Base-by-base conservation (phyloP, 2,113 vertebrate genomes). In the Fregetta grallaria region DNA sequence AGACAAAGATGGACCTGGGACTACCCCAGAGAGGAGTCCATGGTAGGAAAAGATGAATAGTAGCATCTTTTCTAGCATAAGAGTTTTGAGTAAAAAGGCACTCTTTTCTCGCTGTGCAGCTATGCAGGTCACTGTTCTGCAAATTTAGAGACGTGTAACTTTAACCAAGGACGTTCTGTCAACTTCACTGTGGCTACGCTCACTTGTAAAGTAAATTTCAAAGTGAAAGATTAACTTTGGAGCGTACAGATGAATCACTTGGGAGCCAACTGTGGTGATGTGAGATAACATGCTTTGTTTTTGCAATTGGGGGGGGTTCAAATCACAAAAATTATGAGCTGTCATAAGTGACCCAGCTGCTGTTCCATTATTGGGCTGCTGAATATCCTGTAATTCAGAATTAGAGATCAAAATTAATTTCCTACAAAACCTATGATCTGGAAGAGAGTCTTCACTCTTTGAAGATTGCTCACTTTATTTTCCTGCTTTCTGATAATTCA, bases 81-180 rank as follows among this genome's bases (percentile, higher is more conserved):
- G 55, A 44, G 16, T 52, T 88, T 80, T 74, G 29, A 86, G 52
- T 70, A 18, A 30, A 53, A 76, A 71, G 27, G 3, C 29, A n/a
- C 15, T 50, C 3, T 56, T 36, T 15, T 59, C 40, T 81, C 9
- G 2, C 23, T n/a, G 13, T 50, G 38, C n/a, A 68, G 65, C 63
- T 53, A 13, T 22, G 17, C 27, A 73, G 30, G 42, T 42, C n/a
- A 42, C 15, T 0, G 0, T 49, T 77, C 42, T 81, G 38, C 44
- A 42, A 75, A 25, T 78, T 47, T 13, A 18, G 65, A 59, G 26
- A 9, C 22, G 36, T 30, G 36, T 49, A 36, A 36, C 68, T 81
- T 84, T 27, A 91, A 55, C 45, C 34, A 30, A 63, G 30, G 73
- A 50, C 49, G 27, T 65, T 78, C 77, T 79, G 21, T 65, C 62